These are phyloP conservation scores for Lycia hirtaria DNA, from an alignment of 2,888 invertebrate species.

Conservation along the genomic window DNA sequence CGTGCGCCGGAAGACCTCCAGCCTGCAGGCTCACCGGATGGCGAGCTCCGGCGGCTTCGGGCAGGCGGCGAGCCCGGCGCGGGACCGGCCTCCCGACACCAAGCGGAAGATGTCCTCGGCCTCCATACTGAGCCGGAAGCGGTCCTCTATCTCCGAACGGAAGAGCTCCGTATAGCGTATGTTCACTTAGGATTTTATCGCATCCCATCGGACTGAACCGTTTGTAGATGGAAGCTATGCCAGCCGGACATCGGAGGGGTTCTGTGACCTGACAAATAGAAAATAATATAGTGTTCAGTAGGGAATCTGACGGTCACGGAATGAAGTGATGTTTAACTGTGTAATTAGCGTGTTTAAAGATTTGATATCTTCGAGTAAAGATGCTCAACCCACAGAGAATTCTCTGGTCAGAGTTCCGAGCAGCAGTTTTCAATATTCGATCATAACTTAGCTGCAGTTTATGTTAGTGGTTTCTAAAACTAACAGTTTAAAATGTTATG, in stretches of 20 bases:
- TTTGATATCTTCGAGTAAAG: too few species aligned
- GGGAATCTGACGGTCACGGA: too few species aligned
- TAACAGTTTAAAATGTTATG: too few species aligned
- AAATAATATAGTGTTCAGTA: too few species aligned
- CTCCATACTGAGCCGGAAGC: constrained; percentile 75
- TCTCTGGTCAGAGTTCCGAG: too few species aligned
- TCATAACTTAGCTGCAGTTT: too few species aligned
- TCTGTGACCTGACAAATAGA: too few species aligned
- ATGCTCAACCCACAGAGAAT: too few species aligned
- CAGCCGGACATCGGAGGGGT: background rate
- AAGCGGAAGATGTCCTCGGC: constrained; percentile 82
- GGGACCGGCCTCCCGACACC: constrained; percentile 58
- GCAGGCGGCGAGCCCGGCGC: constrained; percentile 59
- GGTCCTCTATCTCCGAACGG: constrained; percentile 76
- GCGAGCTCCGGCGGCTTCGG: constrained; percentile 61
- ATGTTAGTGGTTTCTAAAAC: too few species aligned
- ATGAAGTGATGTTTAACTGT: too few species aligned
- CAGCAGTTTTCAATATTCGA: too few species aligned
- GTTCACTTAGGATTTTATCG: background rate
- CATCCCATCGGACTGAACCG: constrained; percentile 11
- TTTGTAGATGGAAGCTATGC: constrained; percentile 6
- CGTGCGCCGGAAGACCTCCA: constrained; percentile 74
- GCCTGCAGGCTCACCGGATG: constrained; percentile 72
- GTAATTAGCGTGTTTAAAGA: too few species aligned
- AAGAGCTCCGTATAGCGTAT: constrained; percentile 79